Conservation (phyloP, 2,113 vertebrate genomes). For the Psilopsiagon aurifrons region DNA sequence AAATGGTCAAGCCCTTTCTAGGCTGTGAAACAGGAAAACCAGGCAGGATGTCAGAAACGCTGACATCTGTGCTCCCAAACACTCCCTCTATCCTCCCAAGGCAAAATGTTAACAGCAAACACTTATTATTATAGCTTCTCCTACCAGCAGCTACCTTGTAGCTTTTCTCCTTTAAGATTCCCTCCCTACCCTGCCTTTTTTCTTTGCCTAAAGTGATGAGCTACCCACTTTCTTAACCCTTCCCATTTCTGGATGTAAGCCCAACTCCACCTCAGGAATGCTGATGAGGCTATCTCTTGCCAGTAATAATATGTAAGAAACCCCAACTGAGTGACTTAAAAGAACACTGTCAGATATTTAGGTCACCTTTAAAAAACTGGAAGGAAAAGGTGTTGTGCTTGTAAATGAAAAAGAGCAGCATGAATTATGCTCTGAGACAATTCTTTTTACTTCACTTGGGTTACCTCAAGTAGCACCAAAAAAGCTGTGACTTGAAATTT, state of each 20-base stretch:
- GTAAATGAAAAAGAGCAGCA: conserved; percentile 20
- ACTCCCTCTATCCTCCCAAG: neutral
- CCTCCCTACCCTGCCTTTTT: neutral
- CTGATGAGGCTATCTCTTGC: conserved; percentile 2
- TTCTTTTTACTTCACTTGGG: neutral
- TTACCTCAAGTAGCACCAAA: neutral
- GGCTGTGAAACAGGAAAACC: neutral
- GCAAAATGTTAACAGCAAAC: neutral
- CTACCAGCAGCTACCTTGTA: neutral
- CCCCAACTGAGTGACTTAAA: neutral
- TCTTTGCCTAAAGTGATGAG: neutral
- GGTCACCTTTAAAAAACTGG: conserved; percentile 35
- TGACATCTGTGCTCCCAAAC: neutral
- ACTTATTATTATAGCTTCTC: neutral
- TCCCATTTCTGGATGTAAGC: conserved; percentile 1
- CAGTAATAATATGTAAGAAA: neutral
- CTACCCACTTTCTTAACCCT: neutral
- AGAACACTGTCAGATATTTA: conserved; percentile 16
- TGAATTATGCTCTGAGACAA: neutral
- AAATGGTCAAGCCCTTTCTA: neutral
- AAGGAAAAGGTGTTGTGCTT: conserved; percentile 20
- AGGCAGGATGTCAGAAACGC: neutral
- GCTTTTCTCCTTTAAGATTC: neutral
- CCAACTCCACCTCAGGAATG: neutral
- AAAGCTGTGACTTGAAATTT: neutral